Conservation (phyloP, 1,140 invertebrate species). For the Saccostrea echinata region DNA sequence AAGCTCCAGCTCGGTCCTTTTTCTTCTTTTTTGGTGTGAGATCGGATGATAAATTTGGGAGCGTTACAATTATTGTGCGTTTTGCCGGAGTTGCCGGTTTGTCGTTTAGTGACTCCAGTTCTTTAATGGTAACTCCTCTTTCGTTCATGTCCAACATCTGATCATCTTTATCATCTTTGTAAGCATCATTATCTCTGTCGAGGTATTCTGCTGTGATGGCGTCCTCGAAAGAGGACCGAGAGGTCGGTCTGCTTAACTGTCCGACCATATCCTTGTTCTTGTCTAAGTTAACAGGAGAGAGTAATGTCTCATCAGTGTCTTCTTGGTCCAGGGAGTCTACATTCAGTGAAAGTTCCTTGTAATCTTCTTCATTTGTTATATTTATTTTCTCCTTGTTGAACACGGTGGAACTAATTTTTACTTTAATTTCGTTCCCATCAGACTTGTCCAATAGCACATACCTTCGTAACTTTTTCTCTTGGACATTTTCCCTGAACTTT, state of each 20-base stretch:
- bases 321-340: background rate
- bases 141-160: background rate
- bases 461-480: conserved; percentile 9
- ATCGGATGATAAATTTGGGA: conserved; percentile 19
- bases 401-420: background rate
- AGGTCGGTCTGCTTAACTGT: conserved; percentile 22
- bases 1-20: background rate
- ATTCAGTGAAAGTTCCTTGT: background rate
- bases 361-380: background rate
- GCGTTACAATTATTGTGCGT: conserved; percentile 25
- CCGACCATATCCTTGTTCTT: background rate
- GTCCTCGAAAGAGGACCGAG: conserved; percentile 30
- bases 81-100: conserved; percentile 6
- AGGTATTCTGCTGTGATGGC: conserved; percentile 40
- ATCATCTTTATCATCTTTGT: conserved; percentile 4
- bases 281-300: background rate
- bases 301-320: background rate
- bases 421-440: conserved; percentile 37
- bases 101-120: background rate
- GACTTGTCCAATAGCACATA: background rate
- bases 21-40: conserved; percentile 7
- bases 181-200: background rate
- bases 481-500: conserved; percentile 40
- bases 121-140: conserved; percentile 5
- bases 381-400: background rate